phyloP scores from a whole-genome alignment of 2,113 vertebrate genomes.

The Nerophis lumbriciformis region DNA sequence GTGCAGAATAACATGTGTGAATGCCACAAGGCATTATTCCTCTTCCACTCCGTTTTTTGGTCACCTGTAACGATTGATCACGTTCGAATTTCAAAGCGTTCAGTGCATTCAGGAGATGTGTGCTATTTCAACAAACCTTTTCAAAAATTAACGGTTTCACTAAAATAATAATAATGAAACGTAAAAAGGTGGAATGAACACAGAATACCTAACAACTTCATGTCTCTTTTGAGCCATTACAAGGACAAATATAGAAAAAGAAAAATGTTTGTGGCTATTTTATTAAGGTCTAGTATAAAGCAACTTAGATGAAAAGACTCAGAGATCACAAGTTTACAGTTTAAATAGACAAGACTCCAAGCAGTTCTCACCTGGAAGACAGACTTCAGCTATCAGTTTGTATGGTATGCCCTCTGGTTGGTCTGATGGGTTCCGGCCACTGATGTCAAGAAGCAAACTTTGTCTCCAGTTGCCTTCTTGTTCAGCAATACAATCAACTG shows the following conservation, averaged over 20 bases:
- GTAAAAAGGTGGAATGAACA: background rate
- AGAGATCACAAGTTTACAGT: background rate
- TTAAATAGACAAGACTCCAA: background rate
- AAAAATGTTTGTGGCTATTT: background rate
- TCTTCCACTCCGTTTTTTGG: too few species aligned
- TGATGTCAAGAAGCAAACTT: slow-evolving; percentile 76
- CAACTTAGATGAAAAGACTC: background rate
- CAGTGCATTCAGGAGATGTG: too few species aligned
- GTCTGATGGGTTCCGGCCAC: slow-evolving; percentile 75
- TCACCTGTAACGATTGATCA: too few species aligned
- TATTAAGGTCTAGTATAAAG: background rate
- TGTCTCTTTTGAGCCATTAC: too few species aligned
- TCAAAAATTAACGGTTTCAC: too few species aligned
- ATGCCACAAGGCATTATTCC: too few species aligned
- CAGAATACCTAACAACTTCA: too few species aligned
- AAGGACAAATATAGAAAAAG: too few species aligned
- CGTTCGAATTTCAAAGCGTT: too few species aligned
- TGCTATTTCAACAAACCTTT: too few species aligned
- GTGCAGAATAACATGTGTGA: too few species aligned
- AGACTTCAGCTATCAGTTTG: slow-evolving; percentile 76
- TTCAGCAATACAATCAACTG: slow-evolving; percentile 79
- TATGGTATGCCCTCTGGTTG: slow-evolving; percentile 77
- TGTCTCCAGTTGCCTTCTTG: slow-evolving; percentile 73
- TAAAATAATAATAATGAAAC: too few species aligned
- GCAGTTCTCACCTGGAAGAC: slow-evolving; percentile 75